Conservation (phyloP, 2,888 invertebrate genomes). For the Bellardia pandia region DNA sequence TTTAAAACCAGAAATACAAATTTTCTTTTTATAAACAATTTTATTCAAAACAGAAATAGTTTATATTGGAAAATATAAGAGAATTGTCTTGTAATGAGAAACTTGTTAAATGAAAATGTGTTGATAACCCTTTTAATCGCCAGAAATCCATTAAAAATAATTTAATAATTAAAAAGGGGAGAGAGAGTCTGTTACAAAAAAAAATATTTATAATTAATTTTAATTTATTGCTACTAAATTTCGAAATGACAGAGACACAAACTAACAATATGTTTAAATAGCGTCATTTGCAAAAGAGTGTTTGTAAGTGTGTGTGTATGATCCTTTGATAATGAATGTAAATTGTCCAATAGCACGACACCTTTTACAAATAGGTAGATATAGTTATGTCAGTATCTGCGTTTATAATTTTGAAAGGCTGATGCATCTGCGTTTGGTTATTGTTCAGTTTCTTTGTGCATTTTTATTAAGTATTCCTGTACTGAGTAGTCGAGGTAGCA, state of each 20-base stretch:
- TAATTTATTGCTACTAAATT: slow-evolving; percentile 12
- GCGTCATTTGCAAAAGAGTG: neutral
- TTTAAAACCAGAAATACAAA: neutral
- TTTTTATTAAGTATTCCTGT: neutral
- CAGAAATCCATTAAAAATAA: slow-evolving; percentile 26
- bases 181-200: neutral
- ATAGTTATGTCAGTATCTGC: neutral
- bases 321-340: slow-evolving; percentile 44
- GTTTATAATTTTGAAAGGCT: slow-evolving; percentile 3
- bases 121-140: slow-evolving; percentile 34
- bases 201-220: neutral
- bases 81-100: neutral
- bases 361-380: neutral
- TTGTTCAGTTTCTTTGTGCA: slow-evolving; percentile 10
- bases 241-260: neutral
- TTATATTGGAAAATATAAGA: neutral
- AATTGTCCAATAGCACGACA: slow-evolving; percentile 50
- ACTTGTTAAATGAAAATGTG: slow-evolving; percentile 5
- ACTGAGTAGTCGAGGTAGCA: neutral
- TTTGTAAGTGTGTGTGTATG: neutral
- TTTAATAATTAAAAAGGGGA: slow-evolving; percentile 10
- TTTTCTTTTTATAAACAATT: neutral
- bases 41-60: neutral
- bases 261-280: neutral
- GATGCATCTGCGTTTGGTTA: neutral